Evolutionary conservation across 2,888 invertebrate species (phyloP).

Genomic region (Suillia variegata): DNA sequence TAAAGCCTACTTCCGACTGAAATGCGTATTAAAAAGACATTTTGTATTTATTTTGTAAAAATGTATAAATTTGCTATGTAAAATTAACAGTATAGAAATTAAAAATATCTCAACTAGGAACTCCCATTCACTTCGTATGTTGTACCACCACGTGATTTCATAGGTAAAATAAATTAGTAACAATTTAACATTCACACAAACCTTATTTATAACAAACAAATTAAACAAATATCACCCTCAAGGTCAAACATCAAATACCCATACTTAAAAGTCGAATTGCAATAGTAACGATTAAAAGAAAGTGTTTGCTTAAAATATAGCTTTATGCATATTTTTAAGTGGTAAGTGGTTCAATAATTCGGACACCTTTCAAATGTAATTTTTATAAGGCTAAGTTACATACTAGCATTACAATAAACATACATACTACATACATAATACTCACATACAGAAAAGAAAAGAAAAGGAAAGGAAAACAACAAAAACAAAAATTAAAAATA

Average conservation of each 20-base stretch:
- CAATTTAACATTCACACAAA: constrained; percentile 16
- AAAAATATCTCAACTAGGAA: too few species aligned
- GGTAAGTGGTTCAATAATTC: background rate
- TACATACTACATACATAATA: too few species aligned
- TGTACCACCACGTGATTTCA: constrained; percentile 45
- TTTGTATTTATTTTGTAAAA: too few species aligned
- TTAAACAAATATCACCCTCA: constrained; percentile 24
- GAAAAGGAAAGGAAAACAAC: too few species aligned
- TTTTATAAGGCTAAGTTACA: too few species aligned
- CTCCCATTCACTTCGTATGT: constrained; percentile 36
- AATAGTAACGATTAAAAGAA: background rate
- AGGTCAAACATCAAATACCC: background rate
- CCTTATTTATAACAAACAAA: constrained; percentile 17
- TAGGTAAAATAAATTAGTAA: constrained; percentile 28
- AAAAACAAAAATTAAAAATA: too few species aligned
- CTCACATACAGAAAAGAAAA: background rate
- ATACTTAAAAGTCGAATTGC: background rate
- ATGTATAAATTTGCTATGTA: too few species aligned
- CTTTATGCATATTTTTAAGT: background rate
- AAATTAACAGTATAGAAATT: too few species aligned
- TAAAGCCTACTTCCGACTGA: too few species aligned
- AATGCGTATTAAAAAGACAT: too few species aligned
- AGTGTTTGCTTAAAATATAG: background rate
- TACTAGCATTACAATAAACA: too few species aligned
- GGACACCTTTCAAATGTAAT: too few species aligned